Conservation (phyloP, 92 coral and sea anemone genomes). For the Zoanthus sansibaricus region DNA sequence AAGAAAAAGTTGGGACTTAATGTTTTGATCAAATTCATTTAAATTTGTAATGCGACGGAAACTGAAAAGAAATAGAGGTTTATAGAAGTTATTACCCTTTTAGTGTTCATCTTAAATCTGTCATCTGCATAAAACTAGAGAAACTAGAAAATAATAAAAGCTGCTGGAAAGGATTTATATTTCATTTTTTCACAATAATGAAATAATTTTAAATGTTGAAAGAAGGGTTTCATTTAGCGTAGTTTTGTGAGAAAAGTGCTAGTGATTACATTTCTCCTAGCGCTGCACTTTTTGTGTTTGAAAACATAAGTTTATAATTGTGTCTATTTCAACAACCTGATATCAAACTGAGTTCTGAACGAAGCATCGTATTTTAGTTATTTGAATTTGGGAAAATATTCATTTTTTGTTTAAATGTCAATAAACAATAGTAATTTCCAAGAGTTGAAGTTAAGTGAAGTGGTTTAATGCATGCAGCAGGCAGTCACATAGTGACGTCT, state of each 20-base stretch:
- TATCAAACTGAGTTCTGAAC: slow-evolving; percentile 5
- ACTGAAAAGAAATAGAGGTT: background rate
- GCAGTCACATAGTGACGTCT: slow-evolving; percentile 21
- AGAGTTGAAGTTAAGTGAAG: slow-evolving; percentile 35
- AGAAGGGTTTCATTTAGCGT: slow-evolving; percentile 28
- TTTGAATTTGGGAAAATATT: slow-evolving; percentile 16
- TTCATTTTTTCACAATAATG: background rate
- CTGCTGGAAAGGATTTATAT: background rate
- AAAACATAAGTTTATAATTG: background rate
- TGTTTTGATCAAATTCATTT: background rate
- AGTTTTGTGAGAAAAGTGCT: slow-evolving; percentile 2
- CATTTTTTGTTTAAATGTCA: slow-evolving; percentile 13
- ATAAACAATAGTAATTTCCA: slow-evolving; percentile 31
- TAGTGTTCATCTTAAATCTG: background rate
- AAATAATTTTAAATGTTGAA: slow-evolving; percentile 18
- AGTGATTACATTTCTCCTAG: background rate
- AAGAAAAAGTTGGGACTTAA: background rate
- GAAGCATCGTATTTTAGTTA: background rate
- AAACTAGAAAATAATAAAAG: background rate
- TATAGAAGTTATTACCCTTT: background rate
- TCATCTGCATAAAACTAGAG: background rate
- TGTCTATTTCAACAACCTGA: background rate
- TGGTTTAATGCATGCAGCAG: slow-evolving; percentile 2
- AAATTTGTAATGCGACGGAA: background rate
- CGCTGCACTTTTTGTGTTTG: slow-evolving; percentile 6